Conservation (phyloP, 53 echinoderm and acorn worm species). For the Temnopleurus reevesii region DNA sequence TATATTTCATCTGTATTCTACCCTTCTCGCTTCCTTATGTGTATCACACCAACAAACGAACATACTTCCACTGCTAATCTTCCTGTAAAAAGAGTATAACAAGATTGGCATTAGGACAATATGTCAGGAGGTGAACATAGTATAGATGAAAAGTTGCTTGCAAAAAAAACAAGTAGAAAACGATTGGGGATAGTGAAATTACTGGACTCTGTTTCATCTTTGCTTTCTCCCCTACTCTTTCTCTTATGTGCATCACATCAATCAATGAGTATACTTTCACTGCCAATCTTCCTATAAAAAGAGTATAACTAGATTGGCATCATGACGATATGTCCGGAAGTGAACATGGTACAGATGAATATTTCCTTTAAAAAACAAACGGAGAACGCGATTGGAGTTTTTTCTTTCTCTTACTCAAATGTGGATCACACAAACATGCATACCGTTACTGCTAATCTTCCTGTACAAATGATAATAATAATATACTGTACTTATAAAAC, state of each 20-base stretch:
- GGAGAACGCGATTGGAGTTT: slow-evolving; percentile 69
- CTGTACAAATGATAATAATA: too few species aligned
- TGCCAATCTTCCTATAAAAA: slow-evolving; percentile 55
- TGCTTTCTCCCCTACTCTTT: slow-evolving; percentile 78
- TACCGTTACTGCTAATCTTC: too few species aligned
- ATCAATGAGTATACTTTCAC: slow-evolving; percentile 64
- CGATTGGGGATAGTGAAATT: slow-evolving; percentile 91
- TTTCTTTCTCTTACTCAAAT: too few species aligned
- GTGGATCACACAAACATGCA: too few species aligned
- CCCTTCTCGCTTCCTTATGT: slow-evolving; percentile 75
- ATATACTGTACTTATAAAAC: too few species aligned
- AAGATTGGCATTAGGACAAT: neutral
- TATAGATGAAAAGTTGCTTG: neutral
- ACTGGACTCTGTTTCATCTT: slow-evolving; percentile 72
- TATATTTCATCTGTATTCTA: slow-evolving; percentile 78
- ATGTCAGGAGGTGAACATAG: too few species aligned
- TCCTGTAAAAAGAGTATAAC: too few species aligned
- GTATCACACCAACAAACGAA: slow-evolving; percentile 66
- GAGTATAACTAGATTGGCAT: neutral
- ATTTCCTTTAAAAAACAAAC: neutral
- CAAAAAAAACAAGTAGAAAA: neutral
- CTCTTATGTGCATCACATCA: slow-evolving; percentile 66
- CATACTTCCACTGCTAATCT: slow-evolving; percentile 67
- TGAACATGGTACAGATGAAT: too few species aligned
- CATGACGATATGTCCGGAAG: too few species aligned